phyloP scores from a whole-genome alignment of 2,888 invertebrate species.

The Allolobophora icterica region DNA sequence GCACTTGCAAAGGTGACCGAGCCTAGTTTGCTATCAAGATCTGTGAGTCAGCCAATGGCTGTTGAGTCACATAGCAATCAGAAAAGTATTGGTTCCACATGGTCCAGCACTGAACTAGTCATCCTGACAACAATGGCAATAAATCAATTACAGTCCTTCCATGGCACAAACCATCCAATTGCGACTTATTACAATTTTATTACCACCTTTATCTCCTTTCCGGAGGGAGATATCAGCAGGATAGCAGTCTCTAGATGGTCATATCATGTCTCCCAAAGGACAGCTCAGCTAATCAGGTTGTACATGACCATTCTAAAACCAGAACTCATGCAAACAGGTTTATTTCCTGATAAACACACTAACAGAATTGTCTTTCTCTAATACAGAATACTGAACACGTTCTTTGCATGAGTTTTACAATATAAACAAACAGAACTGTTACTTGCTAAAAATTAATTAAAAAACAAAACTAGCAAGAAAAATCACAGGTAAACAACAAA shows the following conservation, averaged over 20 bases:
- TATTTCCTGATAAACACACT: neutral
- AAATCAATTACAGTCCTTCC: neutral
- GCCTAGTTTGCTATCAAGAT: slow-evolving; percentile 3
- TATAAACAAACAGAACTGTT: neutral
- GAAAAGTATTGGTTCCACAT: slow-evolving; percentile 7
- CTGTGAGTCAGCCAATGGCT: neutral
- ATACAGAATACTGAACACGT: neutral
- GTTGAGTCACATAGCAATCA: slow-evolving; percentile 17
- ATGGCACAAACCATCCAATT: slow-evolving; percentile 4
- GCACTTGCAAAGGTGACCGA: slow-evolving; percentile 1
- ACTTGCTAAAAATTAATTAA: neutral
- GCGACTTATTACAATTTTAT: neutral
- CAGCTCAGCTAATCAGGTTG: neutral
- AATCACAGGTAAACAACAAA: neutral
- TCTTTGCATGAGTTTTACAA: neutral
- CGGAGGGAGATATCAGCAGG: neutral
- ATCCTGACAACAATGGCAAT: slow-evolving; percentile 17
- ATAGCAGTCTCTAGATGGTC: neutral
- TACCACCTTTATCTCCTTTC: neutral
- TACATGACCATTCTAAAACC: neutral
- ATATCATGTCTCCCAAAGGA: neutral
- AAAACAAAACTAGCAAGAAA: neutral
- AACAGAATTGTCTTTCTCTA: neutral
- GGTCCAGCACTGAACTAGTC: neutral
- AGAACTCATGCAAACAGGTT: neutral